A percentile compares a stretch with the other conserved stretches of the same genome.
These are phyloP conservation scores for Lasioglossum lativentre DNA, from an alignment of 2,888 invertebrate species.

Conservation along the genomic window DNA sequence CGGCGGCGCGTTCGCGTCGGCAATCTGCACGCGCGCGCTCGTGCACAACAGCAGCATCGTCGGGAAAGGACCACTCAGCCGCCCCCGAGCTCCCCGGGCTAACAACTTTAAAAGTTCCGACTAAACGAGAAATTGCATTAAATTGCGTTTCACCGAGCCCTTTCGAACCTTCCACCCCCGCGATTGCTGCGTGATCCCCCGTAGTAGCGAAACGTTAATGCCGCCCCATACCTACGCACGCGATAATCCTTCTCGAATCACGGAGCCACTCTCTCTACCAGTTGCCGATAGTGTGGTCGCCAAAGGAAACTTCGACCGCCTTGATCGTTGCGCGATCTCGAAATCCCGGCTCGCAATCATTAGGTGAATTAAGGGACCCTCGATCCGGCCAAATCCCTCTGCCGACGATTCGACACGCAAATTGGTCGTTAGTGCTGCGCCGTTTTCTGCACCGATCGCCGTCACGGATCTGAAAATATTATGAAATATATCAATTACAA, in stretches of 20 bases:
- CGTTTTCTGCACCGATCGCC: background rate
- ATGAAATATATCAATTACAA: background rate
- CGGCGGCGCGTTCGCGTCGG: conserved; percentile 27
- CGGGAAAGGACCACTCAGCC: conserved; percentile 63
- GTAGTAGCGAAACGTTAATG: conserved; percentile 40
- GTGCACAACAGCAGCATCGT: conserved; percentile 34
- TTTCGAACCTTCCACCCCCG: conserved; percentile 38
- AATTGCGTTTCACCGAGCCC: conserved; percentile 63
- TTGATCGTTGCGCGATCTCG: background rate
- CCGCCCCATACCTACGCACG: background rate
- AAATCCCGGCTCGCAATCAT: background rate
- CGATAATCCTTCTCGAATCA: conserved; percentile 41
- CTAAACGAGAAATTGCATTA: conserved; percentile 75
- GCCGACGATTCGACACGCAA: background rate
- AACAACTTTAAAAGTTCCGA: conserved; percentile 74
- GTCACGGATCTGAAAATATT: background rate
- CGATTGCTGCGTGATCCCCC: background rate
- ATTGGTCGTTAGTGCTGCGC: background rate
- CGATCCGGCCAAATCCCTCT: background rate
- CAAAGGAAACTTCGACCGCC: background rate
- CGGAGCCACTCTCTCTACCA: background rate
- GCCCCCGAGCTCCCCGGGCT: conserved; percentile 57
- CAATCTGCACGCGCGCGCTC: conserved; percentile 42
- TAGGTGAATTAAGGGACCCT: background rate
- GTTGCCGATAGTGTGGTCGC: background rate